Percentiles rank a stretch among this genome's conserved stretches.
phyloP scores from a whole-genome alignment of 2,888 invertebrate species.

The Exocentrus adspersus region DNA sequence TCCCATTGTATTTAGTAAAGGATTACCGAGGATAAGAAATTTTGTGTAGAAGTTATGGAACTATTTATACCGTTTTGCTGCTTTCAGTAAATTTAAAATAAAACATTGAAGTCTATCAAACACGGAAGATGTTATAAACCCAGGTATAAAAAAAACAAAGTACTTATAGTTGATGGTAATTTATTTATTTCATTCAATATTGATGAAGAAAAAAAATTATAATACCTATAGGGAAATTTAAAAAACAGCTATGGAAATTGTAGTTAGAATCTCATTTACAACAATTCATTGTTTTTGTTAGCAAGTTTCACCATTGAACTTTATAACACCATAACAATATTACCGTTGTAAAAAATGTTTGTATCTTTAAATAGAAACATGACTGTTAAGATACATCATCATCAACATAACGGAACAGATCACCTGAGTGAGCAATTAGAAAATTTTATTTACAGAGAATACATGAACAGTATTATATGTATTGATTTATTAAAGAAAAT shows the following conservation, averaged over 20 bases:
- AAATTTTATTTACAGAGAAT: not conserved
- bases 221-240: no score
- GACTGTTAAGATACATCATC: not conserved
- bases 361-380: not conserved
- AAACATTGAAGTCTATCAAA: no score
- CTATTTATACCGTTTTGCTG: no score
- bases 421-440: not conserved
- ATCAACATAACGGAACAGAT: not conserved
- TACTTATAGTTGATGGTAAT: no score
- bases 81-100: no score
- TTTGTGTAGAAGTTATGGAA: slow-evolving; percentile 28
- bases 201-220: no score
- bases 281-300: not conserved
- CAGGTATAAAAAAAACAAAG: no score
- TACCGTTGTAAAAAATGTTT: not conserved
- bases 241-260: no score
- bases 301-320: not conserved
- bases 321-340: not conserved
- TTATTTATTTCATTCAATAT: no score
- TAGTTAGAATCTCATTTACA: no score
- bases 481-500: no score
- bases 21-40: slow-evolving; percentile 27
- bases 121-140: no score
- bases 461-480: not conserved
- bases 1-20: slow-evolving; percentile 30